Base-by-base conservation (phyloP, 37 sponge, comb jelly and placozoan genomes). In the Tethya wilhelma region DNA sequence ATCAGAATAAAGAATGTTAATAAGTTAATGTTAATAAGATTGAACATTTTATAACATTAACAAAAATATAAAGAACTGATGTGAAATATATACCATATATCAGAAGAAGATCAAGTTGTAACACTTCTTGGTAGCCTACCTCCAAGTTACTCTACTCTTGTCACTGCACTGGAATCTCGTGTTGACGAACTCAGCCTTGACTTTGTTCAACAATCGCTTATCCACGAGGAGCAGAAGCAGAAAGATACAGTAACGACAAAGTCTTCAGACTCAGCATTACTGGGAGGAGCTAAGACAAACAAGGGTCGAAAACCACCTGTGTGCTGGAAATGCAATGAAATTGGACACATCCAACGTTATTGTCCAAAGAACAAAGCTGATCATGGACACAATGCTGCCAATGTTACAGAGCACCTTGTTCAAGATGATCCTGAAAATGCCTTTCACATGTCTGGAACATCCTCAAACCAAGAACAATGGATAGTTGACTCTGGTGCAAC, bases 401-500 rank as follows among this genome's bases (percentile, higher is more conserved):
- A 59, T 75, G 69, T 68, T 45, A 76, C n/a, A 75, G 83, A 64
- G 4, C 43, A 38, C 37, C 3, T 11, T 26, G 65, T 56, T 22
- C 43, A 59, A 40, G 43, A 64, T 31, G 74, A 45, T 32, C n/a
- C 37, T 23, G 71, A 43, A 2, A 59, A 69, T 36, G 75, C 59
- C 64, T 86, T 79, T n/a, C 25, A 39, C 55, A 5, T 33, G 22
- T 28, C n/a, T 2, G 60, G 32, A 53, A 11, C 17, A 4, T 14
- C 30, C 56, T 53, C 37, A 60, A 30, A 55, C 20, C 2, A 23
- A n/a, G 1, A 45, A n/a, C n/a, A 56, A 43, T 87, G 88, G 81
- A 29, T 87, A 62, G 76, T 87, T 8, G 88, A 87, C 46, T 86
- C 87, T 30, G 69, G 85, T 5, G 70, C 85, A 44, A 78, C 86